phyloP scores from a whole-genome alignment of 2,113 vertebrate species.

The Anseranas semipalmata region DNA sequence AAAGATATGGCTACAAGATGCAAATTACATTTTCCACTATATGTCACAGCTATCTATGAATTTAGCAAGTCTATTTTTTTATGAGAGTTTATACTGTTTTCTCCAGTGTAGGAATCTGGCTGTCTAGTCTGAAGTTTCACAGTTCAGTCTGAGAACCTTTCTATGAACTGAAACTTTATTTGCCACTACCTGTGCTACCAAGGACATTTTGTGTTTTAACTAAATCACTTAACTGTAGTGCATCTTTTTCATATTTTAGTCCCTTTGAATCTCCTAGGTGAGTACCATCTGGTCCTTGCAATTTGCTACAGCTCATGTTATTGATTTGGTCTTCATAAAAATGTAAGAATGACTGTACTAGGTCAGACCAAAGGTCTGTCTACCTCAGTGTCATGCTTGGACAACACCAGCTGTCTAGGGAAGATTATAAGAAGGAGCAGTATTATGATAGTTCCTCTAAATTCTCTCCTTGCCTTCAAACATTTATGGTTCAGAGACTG shows the following conservation, averaged over 20 bases:
- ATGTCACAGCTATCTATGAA: neutral
- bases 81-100: neutral
- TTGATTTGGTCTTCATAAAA: slow-evolving; percentile 62
- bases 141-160: neutral
- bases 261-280: slow-evolving; percentile 44
- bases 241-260: slow-evolving; percentile 42
- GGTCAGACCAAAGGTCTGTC: neutral
- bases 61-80: neutral
- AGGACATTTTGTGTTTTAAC: slow-evolving; percentile 11
- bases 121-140: neutral
- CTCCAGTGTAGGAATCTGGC: neutral
- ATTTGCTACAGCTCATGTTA: slow-evolving; percentile 43
- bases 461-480: neutral
- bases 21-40: neutral
- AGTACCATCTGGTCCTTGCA: slow-evolving; percentile 49
- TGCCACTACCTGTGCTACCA: neutral
- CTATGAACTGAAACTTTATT: neutral
- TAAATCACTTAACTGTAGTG: neutral
- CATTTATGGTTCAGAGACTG: neutral
- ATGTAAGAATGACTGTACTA: neutral
- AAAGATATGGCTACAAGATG: neutral
- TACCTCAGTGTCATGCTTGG: neutral
- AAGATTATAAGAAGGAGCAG: slow-evolving; percentile 16
- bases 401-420: slow-evolving; percentile 4
- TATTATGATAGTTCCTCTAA: neutral